Evolutionary conservation across 2,888 invertebrate genomes (phyloP), one percentile per base, ranked within the genome.

Genomic region (Smittia aterrima): DNA sequence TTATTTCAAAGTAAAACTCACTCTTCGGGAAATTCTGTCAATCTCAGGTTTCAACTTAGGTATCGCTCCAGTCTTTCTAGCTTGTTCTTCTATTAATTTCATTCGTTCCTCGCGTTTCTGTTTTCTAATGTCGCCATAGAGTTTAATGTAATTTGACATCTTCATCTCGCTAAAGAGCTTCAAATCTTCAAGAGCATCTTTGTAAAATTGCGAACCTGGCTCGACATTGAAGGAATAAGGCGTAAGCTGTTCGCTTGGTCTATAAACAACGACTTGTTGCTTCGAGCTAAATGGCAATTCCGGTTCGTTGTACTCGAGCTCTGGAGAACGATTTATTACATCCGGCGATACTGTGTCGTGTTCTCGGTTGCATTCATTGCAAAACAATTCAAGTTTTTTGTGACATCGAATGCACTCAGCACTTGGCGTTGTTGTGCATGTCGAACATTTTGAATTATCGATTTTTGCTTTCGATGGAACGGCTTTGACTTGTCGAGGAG

Each of bases 261-360:
- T n/a, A 58, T 20, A 18, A 58, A 58, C 20, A 20, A 58, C 58
- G 2, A 58, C 22, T 58, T 58, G 58, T 58, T 58, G 58, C n/a
- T 58, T 58, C 18, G 7, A 6, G 1, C 18, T 20, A 2, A 58
- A 20, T 18, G 58, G 58, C 18, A 58, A 9, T 1, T 58, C 58
- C 4, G 18, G 20, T 9, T 58, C 22, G 18, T 20, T 58, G 47
- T 47, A 47, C 47, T 47, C 47, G 11, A 47, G 11, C 16, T 47
- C 38, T 4, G 38, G 47, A 32, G 32, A 9, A 11, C 11, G 47
- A 47, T 47, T 47, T 47, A 11, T 47, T 2, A 16, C 47, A n/a
- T 47, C 47, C 47, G 47, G 47, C 16, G 47, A 47, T 58, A 22
- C 9, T 58, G 6, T 58, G 20, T 20, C 20, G 7, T 20, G 7